Conservation (phyloP, 2,113 vertebrate species). For the Taxidea taxus region DNA sequence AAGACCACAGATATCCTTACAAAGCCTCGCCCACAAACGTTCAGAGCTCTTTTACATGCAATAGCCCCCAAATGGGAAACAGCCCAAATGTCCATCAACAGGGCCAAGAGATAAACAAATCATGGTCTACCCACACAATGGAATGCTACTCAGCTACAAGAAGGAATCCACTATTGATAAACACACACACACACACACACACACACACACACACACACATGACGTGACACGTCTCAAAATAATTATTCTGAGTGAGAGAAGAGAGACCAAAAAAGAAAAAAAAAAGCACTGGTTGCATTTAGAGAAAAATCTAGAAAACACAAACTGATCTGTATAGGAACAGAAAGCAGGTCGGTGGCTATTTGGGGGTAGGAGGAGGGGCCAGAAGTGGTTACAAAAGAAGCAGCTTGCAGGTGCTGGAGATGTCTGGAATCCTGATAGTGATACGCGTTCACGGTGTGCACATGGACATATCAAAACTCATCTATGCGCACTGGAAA, state of each 20-base stretch:
- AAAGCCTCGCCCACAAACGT: neutral
- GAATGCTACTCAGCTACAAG: neutral
- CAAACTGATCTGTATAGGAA: neutral
- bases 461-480: fast-evolving
- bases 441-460: neutral
- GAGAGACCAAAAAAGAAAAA: no score
- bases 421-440: neutral
- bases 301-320: neutral
- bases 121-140: fast-evolving
- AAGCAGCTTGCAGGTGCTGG: neutral
- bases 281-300: neutral
- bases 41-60: neutral
- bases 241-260: neutral
- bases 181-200: no score
- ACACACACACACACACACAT: no score
- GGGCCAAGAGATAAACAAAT: neutral
- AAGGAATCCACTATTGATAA: neutral
- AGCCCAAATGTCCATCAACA: neutral
- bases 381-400: fast-evolving
- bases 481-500: fast-evolving
- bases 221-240: neutral
- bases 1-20: neutral
- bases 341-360: neutral
- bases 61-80: neutral
- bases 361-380: no score